A percentile compares a stretch with the other conserved stretches of the same genome.
These are phyloP conservation scores for Paralichthys olivaceus DNA, from an alignment of 2,113 vertebrate species.

Conservation along the genomic window DNA sequence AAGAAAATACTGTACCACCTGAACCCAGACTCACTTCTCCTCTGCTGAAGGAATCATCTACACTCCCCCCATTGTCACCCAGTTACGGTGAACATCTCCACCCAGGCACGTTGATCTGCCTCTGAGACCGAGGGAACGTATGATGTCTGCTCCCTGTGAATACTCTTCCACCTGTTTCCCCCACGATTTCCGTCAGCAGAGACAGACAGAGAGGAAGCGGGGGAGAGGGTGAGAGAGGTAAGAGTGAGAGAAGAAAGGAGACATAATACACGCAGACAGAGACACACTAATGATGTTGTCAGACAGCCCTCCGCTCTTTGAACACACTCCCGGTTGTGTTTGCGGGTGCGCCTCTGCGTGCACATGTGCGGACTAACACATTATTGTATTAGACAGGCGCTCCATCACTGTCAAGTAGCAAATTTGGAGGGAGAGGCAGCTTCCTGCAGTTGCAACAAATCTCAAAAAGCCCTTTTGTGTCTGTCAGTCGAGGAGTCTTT, in stretches of 20 bases:
- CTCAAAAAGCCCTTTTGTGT: conserved; percentile 77
- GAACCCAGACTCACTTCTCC: conserved; percentile 30
- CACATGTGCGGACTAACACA: conserved; percentile 55
- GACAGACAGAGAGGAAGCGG: conserved; percentile 42
- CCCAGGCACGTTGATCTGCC: conserved; percentile 56
- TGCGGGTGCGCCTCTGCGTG: conserved; percentile 36
- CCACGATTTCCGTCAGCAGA: conserved; percentile 47
- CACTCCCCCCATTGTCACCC: conserved; percentile 35
- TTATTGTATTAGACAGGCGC: conserved; percentile 69
- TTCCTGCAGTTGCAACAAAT: conserved; percentile 74
- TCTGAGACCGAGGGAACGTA: conserved; percentile 32
- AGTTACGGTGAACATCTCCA: conserved; percentile 39
- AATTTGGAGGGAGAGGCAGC: conserved; percentile 73
- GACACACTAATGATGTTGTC: conserved; percentile 80
- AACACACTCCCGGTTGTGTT: conserved; percentile 70
- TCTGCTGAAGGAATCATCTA: conserved; percentile 47
- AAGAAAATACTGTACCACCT: conserved; percentile 23
- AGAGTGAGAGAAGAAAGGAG: conserved; percentile 46
- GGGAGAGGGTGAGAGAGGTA: conserved; percentile 45
- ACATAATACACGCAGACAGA: conserved; percentile 62
- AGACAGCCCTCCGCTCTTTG: conserved; percentile 66
- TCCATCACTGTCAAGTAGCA: conserved; percentile 79
- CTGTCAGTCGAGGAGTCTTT: conserved; percentile 73
- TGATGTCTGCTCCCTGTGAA: conserved; percentile 49
- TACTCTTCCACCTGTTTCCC: conserved; percentile 69